Evolutionary conservation across 2,113 vertebrate species (phyloP).

Genomic region (Toxotes chatareus): DNA sequence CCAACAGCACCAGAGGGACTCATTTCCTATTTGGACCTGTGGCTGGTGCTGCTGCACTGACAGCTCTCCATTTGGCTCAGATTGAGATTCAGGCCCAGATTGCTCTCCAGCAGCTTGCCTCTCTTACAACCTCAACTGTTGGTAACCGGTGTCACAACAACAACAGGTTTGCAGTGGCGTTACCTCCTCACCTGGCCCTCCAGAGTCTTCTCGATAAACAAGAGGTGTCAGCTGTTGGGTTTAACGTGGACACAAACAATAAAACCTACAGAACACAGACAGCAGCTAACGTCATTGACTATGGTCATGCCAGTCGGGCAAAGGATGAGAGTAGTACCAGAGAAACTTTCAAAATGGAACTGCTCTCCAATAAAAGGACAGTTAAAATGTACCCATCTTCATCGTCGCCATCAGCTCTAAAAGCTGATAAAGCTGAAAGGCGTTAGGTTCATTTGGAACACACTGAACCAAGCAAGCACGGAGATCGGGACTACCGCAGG

Average conservation of each 20-base stretch:
- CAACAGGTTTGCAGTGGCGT: conserved; percentile 44
- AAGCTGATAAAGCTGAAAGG: conserved; percentile 59
- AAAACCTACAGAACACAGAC: conserved; percentile 69
- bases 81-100: conserved; percentile 88
- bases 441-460: conserved; percentile 64
- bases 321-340: conserved; percentile 59
- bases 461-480: conserved; percentile 75
- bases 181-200: conserved; percentile 76
- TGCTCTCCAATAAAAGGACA: conserved; percentile 73
- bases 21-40: conserved; percentile 88
- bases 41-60: conserved; percentile 61
- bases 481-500: conserved; percentile 77
- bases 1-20: conserved; percentile 85
- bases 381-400: conserved; percentile 71
- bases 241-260: conserved; percentile 26
- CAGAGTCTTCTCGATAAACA: conserved; percentile 81
- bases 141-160: conserved; percentile 54
- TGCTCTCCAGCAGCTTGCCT: conserved; percentile 86
- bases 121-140: conserved; percentile 68
- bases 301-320: conserved; percentile 91
- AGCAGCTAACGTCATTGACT: conserved; percentile 92
- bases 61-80: conserved; percentile 88
- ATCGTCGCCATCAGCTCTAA: conserved; percentile 30
- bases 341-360: conserved; percentile 83
- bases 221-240: conserved; percentile 32